Evolutionary conservation across 2,113 vertebrate genomes (phyloP), one percentile per base, ranked within the genome.

Genomic region (Carettochelys insculpta): DNA sequence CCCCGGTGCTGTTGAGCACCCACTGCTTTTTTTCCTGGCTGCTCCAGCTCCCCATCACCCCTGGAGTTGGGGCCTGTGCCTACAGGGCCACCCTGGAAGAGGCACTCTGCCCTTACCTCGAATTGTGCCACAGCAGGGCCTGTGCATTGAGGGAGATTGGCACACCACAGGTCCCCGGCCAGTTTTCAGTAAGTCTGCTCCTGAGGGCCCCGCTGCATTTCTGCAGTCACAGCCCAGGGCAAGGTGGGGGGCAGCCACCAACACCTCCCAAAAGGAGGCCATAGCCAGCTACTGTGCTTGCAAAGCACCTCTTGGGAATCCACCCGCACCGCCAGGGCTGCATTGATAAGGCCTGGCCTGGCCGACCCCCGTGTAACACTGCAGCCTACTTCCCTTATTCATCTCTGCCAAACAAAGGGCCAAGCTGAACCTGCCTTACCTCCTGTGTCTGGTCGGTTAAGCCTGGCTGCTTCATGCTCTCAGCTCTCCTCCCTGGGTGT

Each of bases 381-480:
- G 82, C 45, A 83, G 61, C 89, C n/a, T 41, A 50, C 58, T 89
- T 78, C 87, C 61, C 10, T 2, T 13, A 41, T 47, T 13, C 73
- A 47, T 47, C 58, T 38, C 85, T 73, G 92, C 92, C 93, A 45
- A 89, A 51, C 48, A 50, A 22, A 71, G 83, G 77, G 38, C 1
- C 92, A 92, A 94, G 89, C 1, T 92, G 91, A 95, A 17, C 41
- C 43, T 0, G 5, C 3, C 5, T 3, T 50, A 90, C 91, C 91
- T 68, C 45, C 52, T 17, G 83, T 90, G 84, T 88, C 12, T 86
- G 94, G 77, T 78, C 65, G 1, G 83, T 94, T 73, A 83, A 89
- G 47, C 73, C 54, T 79, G 82, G 75, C 77, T 83, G 78, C 5
- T 86, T 61, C 65, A 89, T 84, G 12, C 87, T 86, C 92, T 90